Evolutionary conservation across 2,113 vertebrate species (phyloP).

Genomic region (Gnathonemus echidnorhynchus): DNA sequence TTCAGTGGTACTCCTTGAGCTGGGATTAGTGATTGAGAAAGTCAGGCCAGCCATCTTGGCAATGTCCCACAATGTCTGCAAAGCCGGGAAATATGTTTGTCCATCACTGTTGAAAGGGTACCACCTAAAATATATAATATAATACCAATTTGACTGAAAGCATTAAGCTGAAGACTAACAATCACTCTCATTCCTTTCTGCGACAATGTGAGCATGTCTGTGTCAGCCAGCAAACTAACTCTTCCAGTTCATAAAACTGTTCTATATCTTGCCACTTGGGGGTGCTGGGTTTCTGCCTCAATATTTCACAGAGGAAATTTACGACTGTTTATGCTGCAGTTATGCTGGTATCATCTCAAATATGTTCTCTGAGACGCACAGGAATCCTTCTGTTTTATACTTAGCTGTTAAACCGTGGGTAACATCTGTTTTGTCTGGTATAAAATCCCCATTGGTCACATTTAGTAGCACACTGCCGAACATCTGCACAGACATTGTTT

Average conservation of each 20-base stretch:
- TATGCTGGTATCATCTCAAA: background rate
- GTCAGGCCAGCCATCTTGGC: background rate
- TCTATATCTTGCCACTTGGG: constrained; percentile 34
- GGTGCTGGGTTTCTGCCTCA: constrained; percentile 25
- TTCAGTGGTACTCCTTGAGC: background rate
- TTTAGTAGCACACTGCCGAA: background rate
- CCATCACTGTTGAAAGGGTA: background rate
- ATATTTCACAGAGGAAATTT: background rate
- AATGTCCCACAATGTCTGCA: background rate
- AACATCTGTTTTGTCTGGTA: background rate
- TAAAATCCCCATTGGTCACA: background rate
- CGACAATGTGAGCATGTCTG: background rate
- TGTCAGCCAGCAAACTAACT: background rate
- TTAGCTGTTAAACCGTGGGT: background rate
- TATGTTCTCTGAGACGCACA: background rate
- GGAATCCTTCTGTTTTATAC: constrained; percentile 4
- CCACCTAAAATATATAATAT: background rate
- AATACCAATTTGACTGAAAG: background rate
- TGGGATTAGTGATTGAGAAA: background rate
- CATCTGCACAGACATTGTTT: background rate
- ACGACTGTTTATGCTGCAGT: background rate
- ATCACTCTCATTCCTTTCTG: background rate
- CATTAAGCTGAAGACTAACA: background rate
- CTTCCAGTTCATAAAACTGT: background rate
- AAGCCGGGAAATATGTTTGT: background rate